Evolutionary conservation across 2,888 invertebrate species (phyloP).

Genomic region (Rhopalosiphum nymphaeae): DNA sequence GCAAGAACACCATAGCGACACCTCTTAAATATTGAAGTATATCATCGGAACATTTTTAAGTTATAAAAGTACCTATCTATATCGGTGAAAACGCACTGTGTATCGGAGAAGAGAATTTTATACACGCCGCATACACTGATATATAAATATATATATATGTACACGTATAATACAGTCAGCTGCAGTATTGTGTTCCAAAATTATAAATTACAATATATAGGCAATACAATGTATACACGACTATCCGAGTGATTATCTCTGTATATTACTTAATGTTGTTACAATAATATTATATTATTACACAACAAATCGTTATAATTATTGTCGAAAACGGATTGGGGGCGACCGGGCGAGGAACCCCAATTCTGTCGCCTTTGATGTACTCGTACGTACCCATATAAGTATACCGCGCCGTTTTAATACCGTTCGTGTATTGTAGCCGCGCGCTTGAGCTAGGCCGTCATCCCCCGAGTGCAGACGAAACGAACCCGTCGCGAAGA

Average conservation of each 20-base stretch:
- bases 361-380: background rate
- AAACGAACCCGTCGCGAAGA: background rate
- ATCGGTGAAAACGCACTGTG: too few species aligned
- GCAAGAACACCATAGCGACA: too few species aligned
- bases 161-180: background rate
- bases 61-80: too few species aligned
- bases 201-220: too few species aligned
- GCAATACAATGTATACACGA: background rate
- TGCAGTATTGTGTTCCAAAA: background rate
- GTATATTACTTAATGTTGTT: background rate
- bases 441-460: background rate
- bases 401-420: background rate
- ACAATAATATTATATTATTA: background rate
- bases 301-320: background rate
- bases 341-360: background rate
- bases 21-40: too few species aligned
- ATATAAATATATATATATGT: too few species aligned
- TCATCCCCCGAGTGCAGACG: background rate
- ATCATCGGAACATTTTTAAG: too few species aligned
- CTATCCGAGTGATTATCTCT: background rate
- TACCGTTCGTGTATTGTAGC: background rate
- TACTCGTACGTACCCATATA: background rate
- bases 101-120: too few species aligned
- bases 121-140: too few species aligned
- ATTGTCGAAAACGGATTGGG: background rate